Base-by-base conservation (phyloP, 2,797 vertebrate genomes). In the Anguilla anguilla region DNA sequence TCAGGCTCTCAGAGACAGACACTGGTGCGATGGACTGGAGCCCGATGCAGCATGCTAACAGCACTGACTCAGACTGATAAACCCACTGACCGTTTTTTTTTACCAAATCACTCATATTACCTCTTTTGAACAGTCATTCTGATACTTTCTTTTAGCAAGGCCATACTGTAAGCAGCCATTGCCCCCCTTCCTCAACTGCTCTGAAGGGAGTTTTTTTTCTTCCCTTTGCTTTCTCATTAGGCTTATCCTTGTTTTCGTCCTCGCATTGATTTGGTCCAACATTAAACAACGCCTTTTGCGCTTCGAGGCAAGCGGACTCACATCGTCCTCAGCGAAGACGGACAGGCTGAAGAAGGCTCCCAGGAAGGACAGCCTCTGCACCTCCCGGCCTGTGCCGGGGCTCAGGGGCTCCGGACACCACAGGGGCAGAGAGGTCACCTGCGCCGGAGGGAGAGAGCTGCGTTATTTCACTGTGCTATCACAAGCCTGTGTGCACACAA, bases 261-360 rank as follows among this genome's bases (percentile, higher is more conserved):
- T 3, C 22, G 72, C 3, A 6, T 28, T 67, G 22, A 28, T n/a
- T 0, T 67, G 6, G 7, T 7, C 22, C 25, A 6, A 25, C 64
- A 67, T 2, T 51, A 2, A 51, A 7, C 31, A 1, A 31, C 31
- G 31, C 31, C 1, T 31, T 31, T 55, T 28, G 51, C 7, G 57
- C 28, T 85, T 61, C 19, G 39, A 25, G 11, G 25, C 6, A 31
- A 74, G 51, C 5, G 2, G 46, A 97, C 98, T 98, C 92, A 99
- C 99, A 59, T 99, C 98, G 90, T 99, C 99, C 90, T 99, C 99
- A 22, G 97, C 98, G 90, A 99, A 99, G 89, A 99, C 98, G 1
- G 98, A 99, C 84, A 99, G 97, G 92, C 98, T 98, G 90, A 99
- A 99, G 95, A 98, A 99, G 51, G 97, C 92, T 90, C 99, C 99